These are phyloP conservation scores for Holcopasites calliopsidis DNA, from an alignment of 1,140 invertebrate genomes.

Conservation along the genomic window DNA sequence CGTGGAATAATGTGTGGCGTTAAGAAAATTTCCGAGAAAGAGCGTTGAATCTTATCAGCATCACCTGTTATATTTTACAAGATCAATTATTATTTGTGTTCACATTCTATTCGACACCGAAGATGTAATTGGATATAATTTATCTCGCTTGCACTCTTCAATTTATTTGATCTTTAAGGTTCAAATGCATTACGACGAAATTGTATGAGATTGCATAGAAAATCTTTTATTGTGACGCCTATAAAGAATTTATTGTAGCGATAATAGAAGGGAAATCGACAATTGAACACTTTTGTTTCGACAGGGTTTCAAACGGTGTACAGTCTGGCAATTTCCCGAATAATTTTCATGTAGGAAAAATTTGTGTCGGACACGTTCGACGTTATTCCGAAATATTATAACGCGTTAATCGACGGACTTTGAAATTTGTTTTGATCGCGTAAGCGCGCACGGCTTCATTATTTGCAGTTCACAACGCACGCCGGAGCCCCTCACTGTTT, in stretches of 20 bases:
- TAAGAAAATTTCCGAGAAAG: not conserved
- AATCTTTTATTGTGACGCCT: no score
- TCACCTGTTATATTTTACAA: not conserved
- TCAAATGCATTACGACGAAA: no score
- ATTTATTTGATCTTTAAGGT: no score
- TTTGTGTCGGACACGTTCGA: constrained; percentile 4
- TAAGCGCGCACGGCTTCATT: constrained; percentile 50
- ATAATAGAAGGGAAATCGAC: not conserved
- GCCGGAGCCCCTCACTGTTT: constrained; percentile 27
- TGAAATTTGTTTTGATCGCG: constrained; percentile 58
- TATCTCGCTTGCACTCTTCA: no score
- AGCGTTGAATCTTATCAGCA: not conserved
- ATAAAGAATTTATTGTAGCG: not conserved
- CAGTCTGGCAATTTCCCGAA: not conserved
- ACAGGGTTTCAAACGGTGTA: not conserved
- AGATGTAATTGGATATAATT: no score
- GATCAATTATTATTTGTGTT: no score
- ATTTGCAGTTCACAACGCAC: constrained; percentile 58
- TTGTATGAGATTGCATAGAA: not conserved
- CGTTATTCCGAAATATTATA: no score
- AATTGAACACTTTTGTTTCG: not conserved
- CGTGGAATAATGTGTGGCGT: not conserved
- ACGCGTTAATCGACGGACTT: no score
- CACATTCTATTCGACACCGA: no score
- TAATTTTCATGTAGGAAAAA: not conserved